Conservation (phyloP, 2,113 vertebrate species). For the Oncorhynchus mykiss region DNA sequence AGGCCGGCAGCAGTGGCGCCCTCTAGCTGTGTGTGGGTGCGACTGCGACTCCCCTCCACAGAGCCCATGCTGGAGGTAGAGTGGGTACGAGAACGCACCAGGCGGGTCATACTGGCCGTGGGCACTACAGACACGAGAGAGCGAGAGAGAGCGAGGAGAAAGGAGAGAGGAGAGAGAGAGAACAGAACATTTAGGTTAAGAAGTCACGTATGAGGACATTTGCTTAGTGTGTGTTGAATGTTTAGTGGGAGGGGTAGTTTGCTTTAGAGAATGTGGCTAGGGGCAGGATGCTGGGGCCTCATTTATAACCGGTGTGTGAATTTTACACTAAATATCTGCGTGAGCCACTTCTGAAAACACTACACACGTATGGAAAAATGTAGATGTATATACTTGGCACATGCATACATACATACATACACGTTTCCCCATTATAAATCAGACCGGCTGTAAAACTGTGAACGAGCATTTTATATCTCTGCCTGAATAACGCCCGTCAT, state of each 20-base stretch:
- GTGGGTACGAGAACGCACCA: constrained; percentile 88
- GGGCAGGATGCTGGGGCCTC: background rate
- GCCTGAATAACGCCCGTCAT: too few species aligned
- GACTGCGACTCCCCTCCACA: constrained; percentile 78
- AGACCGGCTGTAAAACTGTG: too few species aligned
- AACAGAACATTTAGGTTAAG: background rate
- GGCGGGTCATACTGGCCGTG: constrained; percentile 87
- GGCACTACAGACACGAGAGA: constrained; percentile 78
- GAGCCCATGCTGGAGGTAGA: constrained; percentile 89
- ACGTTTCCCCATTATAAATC: too few species aligned
- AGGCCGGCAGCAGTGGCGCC: constrained; percentile 70
- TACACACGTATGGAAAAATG: too few species aligned
- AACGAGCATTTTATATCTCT: too few species aligned
- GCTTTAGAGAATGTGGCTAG: background rate
- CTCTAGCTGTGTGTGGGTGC: constrained; percentile 72
- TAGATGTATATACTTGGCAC: too few species aligned
- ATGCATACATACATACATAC: too few species aligned
- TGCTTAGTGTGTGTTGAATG: too few species aligned
- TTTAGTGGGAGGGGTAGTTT: background rate
- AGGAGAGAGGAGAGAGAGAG: background rate
- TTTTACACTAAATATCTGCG: too few species aligned
- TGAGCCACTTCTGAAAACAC: too few species aligned
- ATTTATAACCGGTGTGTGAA: too few species aligned
- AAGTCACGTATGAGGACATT: too few species aligned
- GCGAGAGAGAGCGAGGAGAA: constrained; percentile 11